Conservation (phyloP, 2,113 vertebrate species). For the Etheostoma cragini region DNA sequence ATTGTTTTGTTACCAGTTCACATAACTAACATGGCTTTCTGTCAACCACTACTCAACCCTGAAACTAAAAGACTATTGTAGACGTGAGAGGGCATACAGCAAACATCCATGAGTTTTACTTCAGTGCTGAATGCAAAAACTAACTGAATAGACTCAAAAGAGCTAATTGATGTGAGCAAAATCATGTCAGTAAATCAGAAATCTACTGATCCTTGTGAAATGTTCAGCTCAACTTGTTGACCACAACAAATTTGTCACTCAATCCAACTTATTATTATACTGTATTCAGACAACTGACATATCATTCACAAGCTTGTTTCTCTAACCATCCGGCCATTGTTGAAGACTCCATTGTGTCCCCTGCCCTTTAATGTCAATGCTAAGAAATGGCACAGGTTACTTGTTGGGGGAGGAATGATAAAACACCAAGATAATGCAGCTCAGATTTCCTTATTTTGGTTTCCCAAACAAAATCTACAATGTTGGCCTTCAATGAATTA, state of each 20-base stretch:
- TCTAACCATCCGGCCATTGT: slow-evolving; percentile 7
- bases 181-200: neutral
- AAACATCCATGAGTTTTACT: neutral
- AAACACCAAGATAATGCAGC: slow-evolving; percentile 33
- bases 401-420: slow-evolving; percentile 33
- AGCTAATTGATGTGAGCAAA: neutral
- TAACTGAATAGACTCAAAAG: neutral
- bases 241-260: neutral
- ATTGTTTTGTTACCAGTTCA: neutral
- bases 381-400: slow-evolving; percentile 16
- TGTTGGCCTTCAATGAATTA: slow-evolving; percentile 25
- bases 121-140: neutral
- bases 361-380: slow-evolving; percentile 28
- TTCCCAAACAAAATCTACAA: slow-evolving; percentile 46
- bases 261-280: neutral
- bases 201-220: neutral
- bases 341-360: slow-evolving; percentile 20
- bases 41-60: neutral
- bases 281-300: neutral
- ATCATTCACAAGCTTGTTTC: slow-evolving; percentile 15
- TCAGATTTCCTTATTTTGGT: slow-evolving; percentile 32
- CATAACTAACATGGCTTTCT: neutral
- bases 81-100: neutral
- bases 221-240: neutral
- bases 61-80: neutral